Evolutionary conservation across 2,888 invertebrate genomes (phyloP), one percentile per base, ranked within the genome.

Genomic region (Copidosoma aretas): DNA sequence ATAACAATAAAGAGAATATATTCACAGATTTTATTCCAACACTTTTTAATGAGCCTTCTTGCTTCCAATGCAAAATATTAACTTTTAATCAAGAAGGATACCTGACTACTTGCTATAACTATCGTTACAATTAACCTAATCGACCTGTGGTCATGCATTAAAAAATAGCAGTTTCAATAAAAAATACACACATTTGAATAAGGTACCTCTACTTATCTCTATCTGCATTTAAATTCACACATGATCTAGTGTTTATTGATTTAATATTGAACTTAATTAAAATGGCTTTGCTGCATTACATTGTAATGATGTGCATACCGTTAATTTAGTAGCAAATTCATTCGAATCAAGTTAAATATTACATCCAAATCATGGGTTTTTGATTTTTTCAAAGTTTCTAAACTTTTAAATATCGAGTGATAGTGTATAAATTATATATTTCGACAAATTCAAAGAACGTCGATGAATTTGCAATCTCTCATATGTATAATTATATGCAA

Each of bases 41-140:
- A 46, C 56, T 60, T 52, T 68, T 24, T 64, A 52, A 60, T 52
- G n/a, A 24, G 25, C 59, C 57, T 62, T 62, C 24, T 63, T 63
- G 25, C 54, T 61, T 63, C 57, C 39, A 12, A 24, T n/a, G 53
- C 39, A 49, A 60, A 49, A 49, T 41, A 49, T 58, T 46, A 24
- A 39, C 32, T 32, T 32, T 32, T 32, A 43, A 32, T 53, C 59
- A 61, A 60, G 17, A 14, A 24, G 60, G 24, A 58, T 69, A 69
- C 54, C 65, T 60, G 63, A 67, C 54, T 66, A 25, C 54, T 65
- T 62, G 54, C 62, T n/a, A 66, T 65, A 61, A 19, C 57, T 63
- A 65, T 51, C 65, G 62, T 66, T 70, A 59, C 62, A 66, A 39
- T 53, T 39, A 53, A 46, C 21, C 52, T 46, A 25, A 66, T 57